These are phyloP conservation scores for Lacerta agilis DNA, from an alignment of 2,797 vertebrate genomes.

Conservation along the genomic window DNA sequence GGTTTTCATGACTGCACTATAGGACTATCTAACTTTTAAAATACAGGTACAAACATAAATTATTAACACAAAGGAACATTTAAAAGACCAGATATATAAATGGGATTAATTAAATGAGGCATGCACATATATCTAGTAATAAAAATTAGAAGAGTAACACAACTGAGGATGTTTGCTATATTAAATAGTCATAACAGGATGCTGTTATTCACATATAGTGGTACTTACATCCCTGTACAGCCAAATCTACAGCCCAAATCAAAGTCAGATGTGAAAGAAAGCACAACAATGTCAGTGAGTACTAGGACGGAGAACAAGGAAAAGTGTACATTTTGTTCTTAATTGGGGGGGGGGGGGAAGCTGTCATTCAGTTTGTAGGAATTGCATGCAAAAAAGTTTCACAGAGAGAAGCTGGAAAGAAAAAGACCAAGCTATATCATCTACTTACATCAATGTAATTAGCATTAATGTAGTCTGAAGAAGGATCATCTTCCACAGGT, in stretches of 20 bases:
- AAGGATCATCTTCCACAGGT: conserved; percentile 97
- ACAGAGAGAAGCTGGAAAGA: conserved; percentile 81
- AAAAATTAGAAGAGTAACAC: conserved; percentile 77
- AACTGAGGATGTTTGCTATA: conserved; percentile 78
- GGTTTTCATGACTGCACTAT: conserved; percentile 63
- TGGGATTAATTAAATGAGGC: conserved; percentile 79
- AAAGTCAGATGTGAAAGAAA: conserved; percentile 98
- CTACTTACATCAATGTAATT: conserved; percentile 99
- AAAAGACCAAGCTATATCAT: conserved; percentile 73
- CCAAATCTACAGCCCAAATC: conserved; percentile 99
- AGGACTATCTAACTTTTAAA: conserved; percentile 63
- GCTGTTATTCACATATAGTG: conserved; percentile 91
- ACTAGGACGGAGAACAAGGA: conserved; percentile 90
- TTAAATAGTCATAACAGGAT: conserved; percentile 80
- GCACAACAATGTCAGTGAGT: conserved; percentile 99
- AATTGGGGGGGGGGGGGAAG: conserved; percentile 83
- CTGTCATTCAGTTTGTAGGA: conserved; percentile 86
- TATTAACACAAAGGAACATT: conserved; percentile 73
- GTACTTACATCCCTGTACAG: conserved; percentile 99
- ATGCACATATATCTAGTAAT: conserved; percentile 80
- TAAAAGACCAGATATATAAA: conserved; percentile 71
- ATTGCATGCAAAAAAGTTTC: conserved; percentile 90
- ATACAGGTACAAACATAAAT: conserved; percentile 68
- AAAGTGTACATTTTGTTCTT: conserved; percentile 86
- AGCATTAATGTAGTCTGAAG: conserved; percentile 99